phyloP scores from a whole-genome alignment of 2,113 vertebrate genomes.

The Apaloderma vittatum region DNA sequence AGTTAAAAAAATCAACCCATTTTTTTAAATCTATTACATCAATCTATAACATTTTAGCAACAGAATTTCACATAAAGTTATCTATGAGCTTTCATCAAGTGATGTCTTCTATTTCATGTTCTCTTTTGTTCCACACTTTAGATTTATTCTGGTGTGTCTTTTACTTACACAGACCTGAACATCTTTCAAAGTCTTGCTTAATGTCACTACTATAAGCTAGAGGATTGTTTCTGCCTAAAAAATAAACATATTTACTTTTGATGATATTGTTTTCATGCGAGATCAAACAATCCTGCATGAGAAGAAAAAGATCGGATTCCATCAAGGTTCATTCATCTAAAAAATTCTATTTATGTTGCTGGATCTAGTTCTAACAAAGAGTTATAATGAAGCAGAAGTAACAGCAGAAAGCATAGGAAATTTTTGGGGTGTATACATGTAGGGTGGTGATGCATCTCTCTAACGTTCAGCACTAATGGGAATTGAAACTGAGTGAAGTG shows the following conservation, averaged over 20 bases:
- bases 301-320: background rate
- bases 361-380: background rate
- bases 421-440: background rate
- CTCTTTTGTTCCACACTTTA: background rate
- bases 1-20: background rate
- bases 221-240: background rate
- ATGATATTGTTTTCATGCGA: background rate
- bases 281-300: background rate
- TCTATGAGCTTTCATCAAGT: background rate
- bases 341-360: background rate
- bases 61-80: background rate
- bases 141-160: background rate
- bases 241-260: background rate
- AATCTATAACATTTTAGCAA: background rate
- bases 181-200: background rate
- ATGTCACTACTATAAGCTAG: background rate
- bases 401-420: background rate
- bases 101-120: background rate
- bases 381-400: background rate
- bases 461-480: background rate
- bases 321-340: background rate
- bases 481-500: background rate
- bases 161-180: background rate
- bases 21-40: background rate
- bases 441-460: background rate